Conservation (phyloP, 2,113 vertebrate genomes). For the Muscicapa adusta region DNA sequence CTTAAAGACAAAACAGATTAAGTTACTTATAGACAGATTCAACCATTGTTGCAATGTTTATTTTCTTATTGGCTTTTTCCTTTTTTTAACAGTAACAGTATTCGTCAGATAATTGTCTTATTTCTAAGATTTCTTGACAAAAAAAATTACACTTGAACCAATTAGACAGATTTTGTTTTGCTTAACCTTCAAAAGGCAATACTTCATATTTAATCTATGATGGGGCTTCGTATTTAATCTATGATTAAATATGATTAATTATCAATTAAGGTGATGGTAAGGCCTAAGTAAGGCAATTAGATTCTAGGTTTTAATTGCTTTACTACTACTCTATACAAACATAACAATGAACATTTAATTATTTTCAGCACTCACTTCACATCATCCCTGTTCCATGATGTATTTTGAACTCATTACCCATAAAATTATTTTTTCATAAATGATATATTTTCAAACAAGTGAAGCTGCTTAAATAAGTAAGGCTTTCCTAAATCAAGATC, state of each 20-base stretch:
- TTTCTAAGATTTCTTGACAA: not conserved
- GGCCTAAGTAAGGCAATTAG: not conserved
- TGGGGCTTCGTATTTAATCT: not conserved
- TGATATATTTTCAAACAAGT: not conserved
- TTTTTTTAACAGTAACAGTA: not conserved
- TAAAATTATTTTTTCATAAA: not conserved
- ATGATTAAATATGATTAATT: not conserved
- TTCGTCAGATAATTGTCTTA: not conserved
- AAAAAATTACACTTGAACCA: not conserved
- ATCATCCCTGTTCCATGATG: not conserved
- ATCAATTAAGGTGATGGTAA: not conserved
- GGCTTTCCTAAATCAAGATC: not conserved
- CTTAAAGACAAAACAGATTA: not conserved
- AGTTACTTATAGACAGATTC: not conserved
- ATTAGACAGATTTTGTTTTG: not conserved
- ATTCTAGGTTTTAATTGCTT: not conserved
- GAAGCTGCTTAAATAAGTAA: not conserved
- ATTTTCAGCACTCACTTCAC: not conserved
- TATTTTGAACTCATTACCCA: not conserved
- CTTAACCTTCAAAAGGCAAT: not conserved
- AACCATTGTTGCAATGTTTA: not conserved
- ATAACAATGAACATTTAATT: not conserved
- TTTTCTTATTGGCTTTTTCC: not conserved
- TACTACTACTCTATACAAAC: not conserved
- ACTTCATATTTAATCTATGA: not conserved